phyloP scores from a whole-genome alignment of 2,797 vertebrate genomes.

The Denticeps clupeoides region DNA sequence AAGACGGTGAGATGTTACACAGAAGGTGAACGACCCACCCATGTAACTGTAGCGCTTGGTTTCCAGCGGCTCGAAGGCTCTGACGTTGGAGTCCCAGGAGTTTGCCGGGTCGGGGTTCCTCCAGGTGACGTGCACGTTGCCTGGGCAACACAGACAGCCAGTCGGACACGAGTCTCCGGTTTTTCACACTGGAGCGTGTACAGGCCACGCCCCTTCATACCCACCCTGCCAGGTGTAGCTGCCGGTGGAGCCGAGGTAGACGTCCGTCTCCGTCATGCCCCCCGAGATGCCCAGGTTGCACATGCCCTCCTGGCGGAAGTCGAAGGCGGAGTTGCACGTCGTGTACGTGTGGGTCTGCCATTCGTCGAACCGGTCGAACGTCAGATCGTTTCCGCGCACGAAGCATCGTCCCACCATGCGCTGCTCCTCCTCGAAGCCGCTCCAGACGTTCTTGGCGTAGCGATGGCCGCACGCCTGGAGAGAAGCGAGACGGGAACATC shows the following conservation, averaged over 20 bases:
- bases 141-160: slow-evolving; percentile 37
- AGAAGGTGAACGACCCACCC: too few species aligned
- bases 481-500: slow-evolving; percentile 21
- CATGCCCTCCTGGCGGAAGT: slow-evolving; percentile 67
- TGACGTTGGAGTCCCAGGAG: slow-evolving; percentile 52
- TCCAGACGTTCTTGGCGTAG: slow-evolving; percentile 64
- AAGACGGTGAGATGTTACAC: too few species aligned
- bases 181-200: too few species aligned
- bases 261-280: slow-evolving; percentile 64
- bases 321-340: slow-evolving; percentile 68
- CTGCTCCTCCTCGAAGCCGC: slow-evolving; percentile 59
- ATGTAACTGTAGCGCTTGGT: slow-evolving; percentile 64
- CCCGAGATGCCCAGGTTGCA: slow-evolving; percentile 87
- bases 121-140: slow-evolving; percentile 72
- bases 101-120: slow-evolving; percentile 48
- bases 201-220: slow-evolving; percentile 10
- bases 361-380: slow-evolving; percentile 55
- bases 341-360: slow-evolving; percentile 78
- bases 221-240: slow-evolving; percentile 85
- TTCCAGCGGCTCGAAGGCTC: slow-evolving; percentile 41
- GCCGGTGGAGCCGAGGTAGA: slow-evolving; percentile 71
- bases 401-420: slow-evolving; percentile 88
- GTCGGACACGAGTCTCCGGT: too few species aligned
- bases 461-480: slow-evolving; percentile 83
- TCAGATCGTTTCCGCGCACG: slow-evolving; percentile 74